These are phyloP conservation scores for Fulica atra DNA, from an alignment of 2,113 vertebrate species.

Conservation along the genomic window DNA sequence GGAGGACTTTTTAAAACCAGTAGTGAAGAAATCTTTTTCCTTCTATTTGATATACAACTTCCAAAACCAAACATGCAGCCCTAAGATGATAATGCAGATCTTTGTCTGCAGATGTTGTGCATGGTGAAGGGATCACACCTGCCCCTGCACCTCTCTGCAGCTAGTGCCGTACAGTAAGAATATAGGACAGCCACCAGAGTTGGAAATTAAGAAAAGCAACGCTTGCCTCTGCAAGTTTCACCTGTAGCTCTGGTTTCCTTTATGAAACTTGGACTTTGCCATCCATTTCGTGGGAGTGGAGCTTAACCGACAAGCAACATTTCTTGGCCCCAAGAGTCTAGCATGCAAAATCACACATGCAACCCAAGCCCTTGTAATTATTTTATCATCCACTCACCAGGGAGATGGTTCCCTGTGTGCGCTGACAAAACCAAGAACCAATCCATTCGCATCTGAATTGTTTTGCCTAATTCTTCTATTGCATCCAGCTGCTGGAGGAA, in stretches of 20 bases:
- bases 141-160: rapidly evolving
- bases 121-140: neutral
- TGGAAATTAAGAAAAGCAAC: neutral
- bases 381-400: neutral
- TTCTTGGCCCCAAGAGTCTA: neutral
- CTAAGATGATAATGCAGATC: neutral
- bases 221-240: neutral
- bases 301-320: neutral
- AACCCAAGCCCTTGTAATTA: neutral
- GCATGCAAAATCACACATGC: neutral
- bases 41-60: neutral
- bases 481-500: neutral
- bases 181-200: neutral
- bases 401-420: neutral
- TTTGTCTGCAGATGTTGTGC: neutral
- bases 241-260: neutral
- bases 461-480: neutral
- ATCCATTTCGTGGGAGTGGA: neutral
- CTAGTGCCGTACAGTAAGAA: neutral
- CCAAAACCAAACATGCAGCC: neutral
- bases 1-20: neutral
- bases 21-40: neutral
- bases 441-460: neutral
- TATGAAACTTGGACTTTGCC: constrained; percentile 23
- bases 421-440: neutral